A percentile compares a stretch with the other conserved stretches of the same genome.
Evolutionary conservation across 2,888 invertebrate genomes (phyloP).

Genomic region (Eutolmus rufibarbis): DNA sequence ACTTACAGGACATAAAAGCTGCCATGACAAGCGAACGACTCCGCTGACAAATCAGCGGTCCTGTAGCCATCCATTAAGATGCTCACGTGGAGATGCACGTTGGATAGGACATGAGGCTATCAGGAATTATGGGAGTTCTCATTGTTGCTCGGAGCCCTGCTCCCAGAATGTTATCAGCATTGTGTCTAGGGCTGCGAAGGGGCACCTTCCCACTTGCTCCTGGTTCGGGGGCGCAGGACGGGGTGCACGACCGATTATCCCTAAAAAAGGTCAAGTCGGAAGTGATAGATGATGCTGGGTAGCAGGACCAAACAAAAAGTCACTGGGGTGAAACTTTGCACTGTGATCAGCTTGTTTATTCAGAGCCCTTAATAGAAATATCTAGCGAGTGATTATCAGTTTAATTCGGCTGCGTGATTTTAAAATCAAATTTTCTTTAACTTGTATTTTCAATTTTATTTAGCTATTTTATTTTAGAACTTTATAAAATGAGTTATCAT

Average conservation of each 20-base stretch:
- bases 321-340: constrained; percentile 47
- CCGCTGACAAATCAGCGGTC: constrained; percentile 51
- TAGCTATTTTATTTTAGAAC: too few relatives aligned
- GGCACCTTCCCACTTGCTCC: constrained; percentile 7
- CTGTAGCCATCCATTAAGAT: constrained; percentile 43
- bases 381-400: neutral
- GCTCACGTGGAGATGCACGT: constrained; percentile 45
- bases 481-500: too few relatives aligned
- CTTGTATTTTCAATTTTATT: neutral
- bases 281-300: constrained; percentile 62
- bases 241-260: constrained; percentile 52
- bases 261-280: constrained; percentile 63
- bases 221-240: neutral
- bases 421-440: neutral
- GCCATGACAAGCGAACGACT: constrained; percentile 50
- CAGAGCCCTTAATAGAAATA: constrained; percentile 38
- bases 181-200: constrained; percentile 13
- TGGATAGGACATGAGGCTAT: constrained; percentile 29
- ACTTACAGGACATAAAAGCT: constrained; percentile 40
- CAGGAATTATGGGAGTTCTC: neutral
- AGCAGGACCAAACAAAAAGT: constrained; percentile 49
- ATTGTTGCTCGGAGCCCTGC: neutral
- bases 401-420: neutral
- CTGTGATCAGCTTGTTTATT: constrained; percentile 42
- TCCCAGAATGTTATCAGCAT: constrained; percentile 22